phyloP scores from a whole-genome alignment of 2,888 invertebrate species.

The Pollenia griseotomentosa region DNA sequence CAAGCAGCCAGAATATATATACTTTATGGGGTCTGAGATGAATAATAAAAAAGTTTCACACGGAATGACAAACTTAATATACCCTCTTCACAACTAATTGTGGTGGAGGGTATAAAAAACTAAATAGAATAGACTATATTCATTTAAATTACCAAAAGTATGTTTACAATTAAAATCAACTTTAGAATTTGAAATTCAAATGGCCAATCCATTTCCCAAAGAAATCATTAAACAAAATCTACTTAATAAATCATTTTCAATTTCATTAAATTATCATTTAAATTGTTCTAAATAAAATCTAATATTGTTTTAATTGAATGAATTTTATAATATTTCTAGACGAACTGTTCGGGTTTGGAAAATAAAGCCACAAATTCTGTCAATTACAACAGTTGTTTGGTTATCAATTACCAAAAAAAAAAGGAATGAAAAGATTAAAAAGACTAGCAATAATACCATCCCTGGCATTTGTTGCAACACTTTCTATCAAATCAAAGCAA shows the following conservation, averaged over 20 bases:
- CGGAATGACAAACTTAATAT: too few species aligned
- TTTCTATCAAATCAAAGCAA: neutral
- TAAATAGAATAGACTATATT: neutral
- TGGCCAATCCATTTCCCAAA: neutral
- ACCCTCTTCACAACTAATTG: too few species aligned
- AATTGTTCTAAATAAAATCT: slow-evolving; percentile 31
- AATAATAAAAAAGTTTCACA: too few species aligned
- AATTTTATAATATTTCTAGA: slow-evolving; percentile 41
- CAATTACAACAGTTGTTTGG: slow-evolving; percentile 41
- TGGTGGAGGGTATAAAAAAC: too few species aligned
- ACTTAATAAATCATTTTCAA: slow-evolving; percentile 24
- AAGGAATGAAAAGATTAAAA: too few species aligned
- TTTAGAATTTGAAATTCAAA: slow-evolving; percentile 6
- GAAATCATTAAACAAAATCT: slow-evolving; percentile 15
- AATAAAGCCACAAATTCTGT: slow-evolving; percentile 60
- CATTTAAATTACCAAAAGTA: neutral
- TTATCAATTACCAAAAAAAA: neutral
- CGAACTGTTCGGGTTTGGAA: slow-evolving; percentile 24
- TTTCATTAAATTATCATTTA: neutral
- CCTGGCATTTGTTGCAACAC: neutral
- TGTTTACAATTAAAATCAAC: slow-evolving; percentile 16
- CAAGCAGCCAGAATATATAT: too few species aligned
- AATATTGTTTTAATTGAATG: slow-evolving; percentile 57
- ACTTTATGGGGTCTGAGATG: too few species aligned
- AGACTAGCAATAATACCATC: too few species aligned